Percentiles rank a stretch among this genome's conserved stretches.
Evolutionary conservation across 1,140 invertebrate genomes (phyloP).

Genomic region (Leptopilina boulardi): DNA sequence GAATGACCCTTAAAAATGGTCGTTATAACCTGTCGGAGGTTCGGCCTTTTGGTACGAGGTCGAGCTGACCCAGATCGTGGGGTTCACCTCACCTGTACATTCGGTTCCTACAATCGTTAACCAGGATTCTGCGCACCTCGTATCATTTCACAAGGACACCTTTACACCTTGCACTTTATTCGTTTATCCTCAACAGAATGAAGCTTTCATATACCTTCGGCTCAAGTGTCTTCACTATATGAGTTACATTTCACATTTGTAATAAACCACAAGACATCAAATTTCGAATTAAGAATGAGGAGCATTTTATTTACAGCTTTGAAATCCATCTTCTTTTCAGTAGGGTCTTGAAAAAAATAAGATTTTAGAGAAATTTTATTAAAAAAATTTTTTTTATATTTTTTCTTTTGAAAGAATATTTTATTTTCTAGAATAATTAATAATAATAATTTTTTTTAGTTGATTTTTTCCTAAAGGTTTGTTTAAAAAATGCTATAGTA

Average conservation of each 20-base stretch:
- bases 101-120: constrained; percentile 72
- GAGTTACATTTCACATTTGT: constrained; percentile 1
- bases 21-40: constrained; percentile 68
- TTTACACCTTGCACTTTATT: constrained; percentile 54
- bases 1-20: constrained; percentile 69
- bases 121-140: constrained; percentile 74
- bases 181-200: constrained; percentile 7
- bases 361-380: no score
- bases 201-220: constrained; percentile 33
- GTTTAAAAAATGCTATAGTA: no score
- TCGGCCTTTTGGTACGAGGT: constrained; percentile 69
- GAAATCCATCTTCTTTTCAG: no score
- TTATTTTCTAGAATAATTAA: no score
- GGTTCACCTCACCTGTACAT: constrained; percentile 67
- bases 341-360: no score
- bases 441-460: no score
- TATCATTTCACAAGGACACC: constrained; percentile 59
- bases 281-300: not conserved
- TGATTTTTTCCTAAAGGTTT: no score
- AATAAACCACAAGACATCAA: not conserved
- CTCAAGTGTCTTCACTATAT: constrained; percentile 5
- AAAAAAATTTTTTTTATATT: no score
- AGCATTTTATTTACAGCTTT: not conserved
- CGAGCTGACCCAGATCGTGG: constrained; percentile 70
- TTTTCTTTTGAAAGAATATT: no score